Evolutionary conservation across 2,113 vertebrate genomes (phyloP).

Genomic region (Gymnocephalus cernua): DNA sequence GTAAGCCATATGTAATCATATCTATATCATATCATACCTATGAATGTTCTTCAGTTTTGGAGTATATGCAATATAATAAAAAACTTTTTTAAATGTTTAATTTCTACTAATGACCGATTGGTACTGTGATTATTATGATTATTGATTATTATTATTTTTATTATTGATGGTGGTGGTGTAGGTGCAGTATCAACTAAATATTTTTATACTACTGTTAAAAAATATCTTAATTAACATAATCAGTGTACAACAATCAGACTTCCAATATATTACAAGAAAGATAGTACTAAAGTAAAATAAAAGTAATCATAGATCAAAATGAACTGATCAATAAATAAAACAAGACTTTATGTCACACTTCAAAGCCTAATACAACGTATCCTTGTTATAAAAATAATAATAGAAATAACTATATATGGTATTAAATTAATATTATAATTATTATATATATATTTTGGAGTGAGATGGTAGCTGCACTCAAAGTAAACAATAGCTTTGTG

Average conservation of each 20-base stretch:
- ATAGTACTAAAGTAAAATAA: background rate
- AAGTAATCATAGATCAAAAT: background rate
- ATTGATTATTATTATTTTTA: background rate
- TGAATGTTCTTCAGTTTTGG: conserved; percentile 14
- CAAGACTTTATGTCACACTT: background rate
- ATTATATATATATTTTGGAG: background rate
- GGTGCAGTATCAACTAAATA: background rate
- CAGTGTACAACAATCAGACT: background rate
- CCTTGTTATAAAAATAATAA: background rate
- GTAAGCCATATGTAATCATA: conserved; percentile 1
- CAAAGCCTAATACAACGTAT: background rate
- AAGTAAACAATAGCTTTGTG: no score
- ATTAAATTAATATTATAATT: background rate
- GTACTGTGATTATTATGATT: background rate
- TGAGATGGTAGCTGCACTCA: background rate
- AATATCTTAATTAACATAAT: background rate
- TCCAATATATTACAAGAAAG: background rate
- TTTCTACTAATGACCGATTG: background rate
- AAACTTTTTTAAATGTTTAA: background rate
- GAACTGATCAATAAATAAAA: background rate
- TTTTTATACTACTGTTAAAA: background rate
- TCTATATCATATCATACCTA: no score
- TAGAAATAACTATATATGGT: background rate
- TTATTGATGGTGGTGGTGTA: background rate
- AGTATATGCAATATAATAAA: conserved; percentile 55